These are phyloP conservation scores for Gymnarchus niloticus DNA, from an alignment of 2,113 vertebrate species.

Conservation along the genomic window DNA sequence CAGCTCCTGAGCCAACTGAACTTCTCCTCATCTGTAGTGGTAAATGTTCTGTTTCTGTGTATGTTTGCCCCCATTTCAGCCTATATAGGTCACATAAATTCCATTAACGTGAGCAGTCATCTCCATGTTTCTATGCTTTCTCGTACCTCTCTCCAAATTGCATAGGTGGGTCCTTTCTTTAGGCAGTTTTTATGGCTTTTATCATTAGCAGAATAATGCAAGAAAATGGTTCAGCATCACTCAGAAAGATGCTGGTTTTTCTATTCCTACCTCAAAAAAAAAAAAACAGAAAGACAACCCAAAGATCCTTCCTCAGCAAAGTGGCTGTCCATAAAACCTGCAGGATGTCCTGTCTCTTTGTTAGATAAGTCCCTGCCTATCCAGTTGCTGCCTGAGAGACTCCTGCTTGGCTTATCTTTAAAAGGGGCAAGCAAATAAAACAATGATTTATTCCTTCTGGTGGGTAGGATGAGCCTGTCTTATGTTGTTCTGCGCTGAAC, in stretches of 20 bases:
- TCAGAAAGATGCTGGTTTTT: not conserved
- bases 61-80: too few species aligned
- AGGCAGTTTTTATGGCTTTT: not conserved
- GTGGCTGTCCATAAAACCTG: not conserved
- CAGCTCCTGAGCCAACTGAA: too few species aligned
- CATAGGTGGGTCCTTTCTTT: not conserved
- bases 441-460: not conserved
- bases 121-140: too few species aligned
- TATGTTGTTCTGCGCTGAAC: not conserved
- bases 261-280: not conserved
- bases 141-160: too few species aligned
- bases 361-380: not conserved
- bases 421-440: not conserved
- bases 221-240: too few species aligned
- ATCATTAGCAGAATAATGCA: too few species aligned
- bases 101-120: too few species aligned
- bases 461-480: not conserved
- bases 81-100: too few species aligned
- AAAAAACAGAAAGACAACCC: not conserved
- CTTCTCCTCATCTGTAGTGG: too few species aligned
- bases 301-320: not conserved
- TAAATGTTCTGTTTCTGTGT: too few species aligned
- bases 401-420: not conserved
- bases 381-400: not conserved
- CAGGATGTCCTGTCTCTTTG: not conserved